Evolutionary conservation across 2,113 vertebrate genomes (phyloP).

Genomic region (Pedionomus torquatus): DNA sequence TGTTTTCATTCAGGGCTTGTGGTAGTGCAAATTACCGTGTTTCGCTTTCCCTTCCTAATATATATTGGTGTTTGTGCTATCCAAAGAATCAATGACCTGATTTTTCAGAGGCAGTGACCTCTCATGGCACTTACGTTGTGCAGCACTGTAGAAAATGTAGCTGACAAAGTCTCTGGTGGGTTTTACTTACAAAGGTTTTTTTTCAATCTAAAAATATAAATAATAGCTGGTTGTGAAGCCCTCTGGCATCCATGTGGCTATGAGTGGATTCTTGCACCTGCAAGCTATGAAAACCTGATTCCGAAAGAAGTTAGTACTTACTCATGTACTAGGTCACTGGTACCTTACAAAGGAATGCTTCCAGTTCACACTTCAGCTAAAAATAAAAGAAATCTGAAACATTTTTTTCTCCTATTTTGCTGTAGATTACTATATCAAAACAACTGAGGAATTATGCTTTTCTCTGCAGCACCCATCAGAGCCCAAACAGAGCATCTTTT

Average conservation of each 20-base stretch:
- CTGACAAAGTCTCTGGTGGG: not conserved
- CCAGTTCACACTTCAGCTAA: not conserved
- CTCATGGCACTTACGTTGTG: not conserved
- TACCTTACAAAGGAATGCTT: not conserved
- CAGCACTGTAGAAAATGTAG: not conserved
- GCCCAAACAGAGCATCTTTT: not conserved
- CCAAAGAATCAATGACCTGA: not conserved
- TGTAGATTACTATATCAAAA: not conserved
- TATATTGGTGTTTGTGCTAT: not conserved
- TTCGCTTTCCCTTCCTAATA: not conserved
- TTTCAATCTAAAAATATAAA: not conserved
- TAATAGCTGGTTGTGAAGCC: not conserved
- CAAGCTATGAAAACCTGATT: not conserved
- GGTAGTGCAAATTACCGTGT: not conserved
- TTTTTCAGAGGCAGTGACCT: not conserved
- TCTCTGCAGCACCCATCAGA: not conserved
- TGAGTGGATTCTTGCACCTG: not conserved
- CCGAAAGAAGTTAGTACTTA: not conserved
- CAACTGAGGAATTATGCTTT: not conserved
- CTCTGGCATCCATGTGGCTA: not conserved
- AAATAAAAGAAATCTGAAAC: not conserved
- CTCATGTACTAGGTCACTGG: rapidly evolving
- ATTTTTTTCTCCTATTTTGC: not conserved
- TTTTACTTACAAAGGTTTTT: not conserved
- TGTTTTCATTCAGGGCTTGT: not conserved